Evolutionary conservation across 2,113 vertebrate genomes (phyloP).

Genomic region (Malurus melanocephalus): DNA sequence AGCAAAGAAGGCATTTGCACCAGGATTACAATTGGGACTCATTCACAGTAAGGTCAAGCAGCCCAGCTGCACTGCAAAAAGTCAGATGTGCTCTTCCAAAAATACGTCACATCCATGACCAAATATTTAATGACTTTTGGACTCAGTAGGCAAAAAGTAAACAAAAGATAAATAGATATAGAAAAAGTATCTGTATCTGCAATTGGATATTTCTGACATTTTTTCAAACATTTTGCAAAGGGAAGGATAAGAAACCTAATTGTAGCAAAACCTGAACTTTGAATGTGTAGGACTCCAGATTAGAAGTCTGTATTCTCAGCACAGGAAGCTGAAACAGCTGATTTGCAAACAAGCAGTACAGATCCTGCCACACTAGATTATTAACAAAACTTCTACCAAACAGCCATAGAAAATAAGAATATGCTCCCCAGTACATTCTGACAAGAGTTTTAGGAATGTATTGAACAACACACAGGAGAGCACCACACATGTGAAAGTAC

Average conservation of each 20-base stretch:
- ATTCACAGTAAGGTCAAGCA: not conserved
- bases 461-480: not conserved
- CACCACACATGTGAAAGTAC: not conserved
- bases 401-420: not conserved
- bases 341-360: not conserved
- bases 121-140: not conserved
- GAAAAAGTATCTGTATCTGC: not conserved
- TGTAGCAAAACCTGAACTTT: not conserved
- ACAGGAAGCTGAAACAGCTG: not conserved
- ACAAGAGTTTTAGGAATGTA: not conserved
- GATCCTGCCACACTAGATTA: not conserved
- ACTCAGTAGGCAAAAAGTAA: not conserved
- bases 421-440: not conserved
- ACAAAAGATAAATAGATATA: not conserved
- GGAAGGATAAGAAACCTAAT: not conserved
- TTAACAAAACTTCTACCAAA: not conserved
- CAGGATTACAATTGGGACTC: not conserved
- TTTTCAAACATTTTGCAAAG: not conserved
- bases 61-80: fast-evolving
- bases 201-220: not conserved
- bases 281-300: not conserved
- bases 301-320: not conserved
- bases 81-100: not conserved
- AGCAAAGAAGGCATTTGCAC: not conserved
- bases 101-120: not conserved